A percentile compares a stretch with the other conserved stretches of the same genome.
Evolutionary conservation across 2,797 vertebrate genomes (phyloP).

Genomic region (Sparidentex hasta): DNA sequence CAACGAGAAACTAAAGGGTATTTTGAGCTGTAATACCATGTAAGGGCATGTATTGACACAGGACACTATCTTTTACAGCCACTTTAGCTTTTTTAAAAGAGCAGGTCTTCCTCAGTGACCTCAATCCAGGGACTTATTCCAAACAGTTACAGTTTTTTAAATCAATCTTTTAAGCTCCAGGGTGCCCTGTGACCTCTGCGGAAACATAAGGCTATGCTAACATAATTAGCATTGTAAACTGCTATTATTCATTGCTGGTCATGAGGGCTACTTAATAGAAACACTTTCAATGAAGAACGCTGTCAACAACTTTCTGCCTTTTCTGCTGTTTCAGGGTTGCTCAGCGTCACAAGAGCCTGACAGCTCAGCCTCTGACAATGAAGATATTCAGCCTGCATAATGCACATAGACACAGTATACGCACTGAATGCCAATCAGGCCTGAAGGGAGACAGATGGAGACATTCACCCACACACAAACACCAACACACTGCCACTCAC

Average conservation of each 20-base stretch:
- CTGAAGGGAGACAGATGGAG: slow-evolving; percentile 29
- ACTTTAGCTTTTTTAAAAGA: slow-evolving; percentile 53
- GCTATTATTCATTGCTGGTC: slow-evolving; percentile 65
- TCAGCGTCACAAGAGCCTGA: slow-evolving; percentile 75
- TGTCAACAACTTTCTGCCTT: slow-evolving; percentile 69
- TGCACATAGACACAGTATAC: slow-evolving; percentile 42
- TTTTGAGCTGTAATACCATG: slow-evolving; percentile 68
- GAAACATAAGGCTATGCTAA: slow-evolving; percentile 38
- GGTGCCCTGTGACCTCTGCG: slow-evolving; percentile 35
- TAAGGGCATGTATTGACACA: slow-evolving; percentile 66
- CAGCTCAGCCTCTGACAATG: slow-evolving; percentile 70
- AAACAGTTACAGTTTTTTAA: slow-evolving; percentile 50
- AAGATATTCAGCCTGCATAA: slow-evolving; percentile 73
- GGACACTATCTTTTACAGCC: slow-evolving; percentile 57
- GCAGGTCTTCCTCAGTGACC: slow-evolving; percentile 19
- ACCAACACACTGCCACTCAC: slow-evolving; percentile 85
- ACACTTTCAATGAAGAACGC: slow-evolving; percentile 57
- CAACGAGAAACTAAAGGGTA: slow-evolving; percentile 50
- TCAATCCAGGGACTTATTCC: slow-evolving; percentile 27
- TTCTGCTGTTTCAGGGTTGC: slow-evolving; percentile 64
- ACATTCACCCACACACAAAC: slow-evolving; percentile 32
- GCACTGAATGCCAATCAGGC: slow-evolving; percentile 53
- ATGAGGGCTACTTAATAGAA: slow-evolving; percentile 63
- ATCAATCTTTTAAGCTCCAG: slow-evolving; percentile 11
- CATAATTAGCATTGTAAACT: slow-evolving; percentile 59